Percentiles rank a stretch among this genome's conserved stretches.
phyloP scores from a whole-genome alignment of 2,113 vertebrate species.

The Dicrurus megarhynchus region DNA sequence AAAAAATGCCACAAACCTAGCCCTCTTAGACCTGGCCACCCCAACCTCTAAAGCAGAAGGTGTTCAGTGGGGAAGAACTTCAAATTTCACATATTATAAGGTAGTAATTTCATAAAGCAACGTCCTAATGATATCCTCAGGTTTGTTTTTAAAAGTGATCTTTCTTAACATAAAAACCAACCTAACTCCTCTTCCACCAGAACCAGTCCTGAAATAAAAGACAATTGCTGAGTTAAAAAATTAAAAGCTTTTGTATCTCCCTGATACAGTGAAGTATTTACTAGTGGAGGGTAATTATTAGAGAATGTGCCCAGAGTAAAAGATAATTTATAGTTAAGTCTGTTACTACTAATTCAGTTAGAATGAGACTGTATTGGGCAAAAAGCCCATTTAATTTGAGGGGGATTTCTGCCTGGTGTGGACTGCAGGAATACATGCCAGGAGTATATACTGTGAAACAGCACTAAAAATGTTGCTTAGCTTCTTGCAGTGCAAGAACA shows the following conservation, averaged over 20 bases:
- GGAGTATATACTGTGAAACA: not conserved
- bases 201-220: not conserved
- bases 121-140: not conserved
- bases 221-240: not conserved
- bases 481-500: not conserved
- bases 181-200: not conserved
- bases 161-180: not conserved
- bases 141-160: not conserved
- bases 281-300: not conserved
- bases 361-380: not conserved
- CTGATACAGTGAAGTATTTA: not conserved
- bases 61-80: not conserved
- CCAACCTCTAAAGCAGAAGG: not conserved
- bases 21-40: not conserved
- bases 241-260: not conserved
- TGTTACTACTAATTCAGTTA: not conserved
- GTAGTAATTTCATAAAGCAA: not conserved
- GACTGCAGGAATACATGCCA: not conserved
- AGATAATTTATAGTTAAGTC: not conserved
- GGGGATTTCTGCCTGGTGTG: not conserved
- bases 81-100: not conserved
- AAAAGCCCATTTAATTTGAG: not conserved
- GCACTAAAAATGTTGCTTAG: not conserved
- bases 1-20: not conserved
- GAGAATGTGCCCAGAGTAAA: not conserved